Percentiles rank a stretch among this genome's conserved stretches.
Evolutionary conservation across 2,797 vertebrate species (phyloP).

Genomic region (Pangasius mekongensis): DNA sequence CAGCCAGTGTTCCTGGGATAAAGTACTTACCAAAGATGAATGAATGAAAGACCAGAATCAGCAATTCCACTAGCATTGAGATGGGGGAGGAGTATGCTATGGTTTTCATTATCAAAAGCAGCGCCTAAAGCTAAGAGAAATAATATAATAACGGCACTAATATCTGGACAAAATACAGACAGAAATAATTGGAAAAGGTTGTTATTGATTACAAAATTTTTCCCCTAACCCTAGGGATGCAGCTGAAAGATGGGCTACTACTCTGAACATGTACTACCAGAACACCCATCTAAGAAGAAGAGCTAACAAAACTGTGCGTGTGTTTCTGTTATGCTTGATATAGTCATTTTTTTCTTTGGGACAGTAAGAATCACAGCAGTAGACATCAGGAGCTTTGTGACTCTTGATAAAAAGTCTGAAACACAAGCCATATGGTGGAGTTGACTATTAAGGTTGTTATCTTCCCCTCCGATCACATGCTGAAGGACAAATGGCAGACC

Average conservation of each 20-base stretch:
- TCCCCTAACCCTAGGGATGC: background rate
- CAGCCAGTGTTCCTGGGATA: background rate
- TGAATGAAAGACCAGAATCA: slow-evolving; percentile 1
- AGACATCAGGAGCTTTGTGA: background rate
- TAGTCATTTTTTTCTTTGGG: background rate
- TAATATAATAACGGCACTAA: background rate
- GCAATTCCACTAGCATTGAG: background rate
- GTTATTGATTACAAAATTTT: background rate
- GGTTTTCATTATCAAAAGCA: background rate
- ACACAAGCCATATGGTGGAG: slow-evolving; percentile 6
- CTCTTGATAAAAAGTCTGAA: background rate
- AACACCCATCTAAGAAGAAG: background rate
- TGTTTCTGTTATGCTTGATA: background rate
- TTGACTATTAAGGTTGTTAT: background rate
- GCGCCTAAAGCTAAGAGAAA: background rate
- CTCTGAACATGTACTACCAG: background rate
- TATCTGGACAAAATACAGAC: background rate
- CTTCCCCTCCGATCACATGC: background rate
- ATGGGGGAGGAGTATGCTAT: background rate
- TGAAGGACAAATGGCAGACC: background rate
- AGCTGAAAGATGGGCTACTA: background rate
- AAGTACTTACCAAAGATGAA: background rate
- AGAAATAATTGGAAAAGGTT: slow-evolving; percentile 8
- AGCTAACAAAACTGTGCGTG: background rate
- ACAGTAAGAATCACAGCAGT: background rate